phyloP scores from a whole-genome alignment of 2,888 invertebrate genomes.

The Buathra laborator region DNA sequence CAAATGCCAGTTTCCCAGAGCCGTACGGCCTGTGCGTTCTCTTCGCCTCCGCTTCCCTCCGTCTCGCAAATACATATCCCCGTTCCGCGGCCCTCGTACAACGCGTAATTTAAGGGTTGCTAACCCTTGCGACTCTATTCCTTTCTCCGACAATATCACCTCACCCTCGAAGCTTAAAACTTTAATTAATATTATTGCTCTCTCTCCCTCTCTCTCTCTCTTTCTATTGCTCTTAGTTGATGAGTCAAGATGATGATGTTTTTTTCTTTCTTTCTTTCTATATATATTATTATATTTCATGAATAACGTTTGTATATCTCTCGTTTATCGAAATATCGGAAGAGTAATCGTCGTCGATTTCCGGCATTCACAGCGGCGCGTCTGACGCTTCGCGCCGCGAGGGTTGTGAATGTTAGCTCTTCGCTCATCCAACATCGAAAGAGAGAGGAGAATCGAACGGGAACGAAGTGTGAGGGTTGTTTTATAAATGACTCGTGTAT shows the following conservation, averaged over 20 bases:
- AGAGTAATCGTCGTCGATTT: constrained; percentile 63
- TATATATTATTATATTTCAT: neutral
- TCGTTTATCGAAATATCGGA: constrained; percentile 52
- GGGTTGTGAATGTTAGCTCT: constrained; percentile 12
- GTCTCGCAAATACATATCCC: constrained; percentile 21
- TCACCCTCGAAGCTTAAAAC: constrained; percentile 61
- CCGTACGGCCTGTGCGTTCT: constrained; percentile 43
- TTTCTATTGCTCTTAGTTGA: constrained; percentile 42
- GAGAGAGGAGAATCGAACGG: constrained; percentile 58
- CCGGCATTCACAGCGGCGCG: constrained; percentile 47
- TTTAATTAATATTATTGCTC: constrained; percentile 79
- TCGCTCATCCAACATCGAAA: constrained; percentile 47
- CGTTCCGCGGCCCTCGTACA: constrained; percentile 33
- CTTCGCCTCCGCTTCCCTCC: constrained; percentile 49
- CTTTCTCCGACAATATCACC: constrained; percentile 37
- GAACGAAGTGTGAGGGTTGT: constrained; percentile 47
- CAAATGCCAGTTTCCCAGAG: constrained; percentile 80
- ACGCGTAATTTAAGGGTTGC: constrained; percentile 79
- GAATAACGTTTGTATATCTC: neutral
- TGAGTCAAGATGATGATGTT: constrained; percentile 7
- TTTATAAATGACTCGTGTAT: constrained; percentile 72
- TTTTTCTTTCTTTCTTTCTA: neutral
- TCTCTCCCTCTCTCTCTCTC: constrained; percentile 32
- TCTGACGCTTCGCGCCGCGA: constrained; percentile 50
- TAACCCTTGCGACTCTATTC: constrained; percentile 80